phyloP scores from a whole-genome alignment of 2,797 vertebrate species.

The Brachyalestes nurse region DNA sequence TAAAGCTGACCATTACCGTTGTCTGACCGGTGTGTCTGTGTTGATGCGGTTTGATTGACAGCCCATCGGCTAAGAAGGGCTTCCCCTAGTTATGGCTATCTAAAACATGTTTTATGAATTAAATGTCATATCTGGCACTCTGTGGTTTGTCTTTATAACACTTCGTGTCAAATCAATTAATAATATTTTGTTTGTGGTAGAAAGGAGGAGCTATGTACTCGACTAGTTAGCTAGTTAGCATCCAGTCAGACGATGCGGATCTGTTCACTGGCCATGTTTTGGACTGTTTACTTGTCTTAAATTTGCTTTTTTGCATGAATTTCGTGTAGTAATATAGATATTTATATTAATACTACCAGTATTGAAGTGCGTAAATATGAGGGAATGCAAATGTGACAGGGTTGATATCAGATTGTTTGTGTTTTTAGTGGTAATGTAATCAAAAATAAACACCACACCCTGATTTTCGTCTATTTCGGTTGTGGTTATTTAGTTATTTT shows the following conservation, averaged over 20 bases:
- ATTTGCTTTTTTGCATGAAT: too few relatives aligned
- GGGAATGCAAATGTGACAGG: background rate
- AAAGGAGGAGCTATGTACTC: background rate
- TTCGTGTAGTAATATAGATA: too few relatives aligned
- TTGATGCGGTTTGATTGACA: constrained; percentile 61
- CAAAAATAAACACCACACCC: background rate
- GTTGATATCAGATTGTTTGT: background rate
- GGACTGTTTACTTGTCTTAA: background rate
- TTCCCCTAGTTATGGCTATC: background rate
- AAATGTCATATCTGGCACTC: background rate
- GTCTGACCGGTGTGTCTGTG: constrained; percentile 50
- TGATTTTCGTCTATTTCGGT: too few relatives aligned
- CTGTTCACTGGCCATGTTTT: constrained; percentile 11
- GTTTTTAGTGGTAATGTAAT: background rate
- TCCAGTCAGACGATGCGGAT: background rate
- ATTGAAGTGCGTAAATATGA: background rate
- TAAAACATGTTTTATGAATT: too few relatives aligned
- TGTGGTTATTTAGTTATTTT: background rate
- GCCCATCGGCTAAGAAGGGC: constrained; percentile 12
- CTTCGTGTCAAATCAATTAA: too few relatives aligned
- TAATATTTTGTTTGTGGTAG: background rate
- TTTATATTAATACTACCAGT: background rate
- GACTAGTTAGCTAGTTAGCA: constrained; percentile 29
- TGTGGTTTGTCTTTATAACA: background rate
- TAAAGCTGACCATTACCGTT: background rate